phyloP scores from a whole-genome alignment of 2,797 vertebrate species.

The Microcaecilia unicolor region DNA sequence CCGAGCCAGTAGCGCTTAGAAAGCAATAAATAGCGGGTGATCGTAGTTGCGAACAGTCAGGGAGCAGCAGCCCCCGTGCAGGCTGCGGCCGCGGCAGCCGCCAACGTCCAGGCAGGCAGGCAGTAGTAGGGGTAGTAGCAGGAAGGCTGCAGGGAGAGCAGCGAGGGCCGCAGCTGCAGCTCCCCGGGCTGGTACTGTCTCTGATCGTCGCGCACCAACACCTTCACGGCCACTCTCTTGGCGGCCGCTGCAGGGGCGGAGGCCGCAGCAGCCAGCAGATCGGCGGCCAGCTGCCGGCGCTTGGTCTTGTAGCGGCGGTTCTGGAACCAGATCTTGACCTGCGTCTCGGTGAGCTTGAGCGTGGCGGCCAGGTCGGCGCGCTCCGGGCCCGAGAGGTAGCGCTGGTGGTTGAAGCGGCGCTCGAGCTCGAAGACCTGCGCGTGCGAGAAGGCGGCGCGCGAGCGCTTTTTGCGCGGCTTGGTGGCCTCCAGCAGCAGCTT shows the following conservation, averaged over 20 bases:
- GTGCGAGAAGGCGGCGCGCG: constrained; percentile 92
- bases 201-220: constrained; percentile 93
- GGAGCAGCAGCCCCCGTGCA: constrained; percentile 6
- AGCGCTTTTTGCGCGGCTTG: constrained; percentile 93
- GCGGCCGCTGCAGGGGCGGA: constrained; percentile 85
- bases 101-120: constrained; percentile 88
- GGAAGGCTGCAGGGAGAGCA: constrained; percentile 69
- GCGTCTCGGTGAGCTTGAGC: constrained; percentile 93
- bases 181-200: constrained; percentile 93
- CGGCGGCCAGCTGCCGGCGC: constrained; percentile 86
- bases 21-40: background rate
- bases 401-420: constrained; percentile 95
- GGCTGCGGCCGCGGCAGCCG: constrained; percentile 42
- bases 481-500: constrained; percentile 43
- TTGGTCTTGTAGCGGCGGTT: constrained; percentile 98
- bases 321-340: constrained; percentile 99
- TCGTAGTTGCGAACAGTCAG: background rate
- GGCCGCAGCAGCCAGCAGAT: constrained; percentile 74
- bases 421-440: constrained; percentile 97
- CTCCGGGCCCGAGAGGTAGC: constrained; percentile 92
- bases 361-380: constrained; percentile 94
- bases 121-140: constrained; percentile 97
- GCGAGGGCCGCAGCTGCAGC: constrained; percentile 80
- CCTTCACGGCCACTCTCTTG: constrained; percentile 96
- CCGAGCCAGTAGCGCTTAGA: too few species aligned